Conservation (phyloP, 37 sponge, comb jelly and placozoan genomes). For the Cliona cf. orientalis region DNA sequence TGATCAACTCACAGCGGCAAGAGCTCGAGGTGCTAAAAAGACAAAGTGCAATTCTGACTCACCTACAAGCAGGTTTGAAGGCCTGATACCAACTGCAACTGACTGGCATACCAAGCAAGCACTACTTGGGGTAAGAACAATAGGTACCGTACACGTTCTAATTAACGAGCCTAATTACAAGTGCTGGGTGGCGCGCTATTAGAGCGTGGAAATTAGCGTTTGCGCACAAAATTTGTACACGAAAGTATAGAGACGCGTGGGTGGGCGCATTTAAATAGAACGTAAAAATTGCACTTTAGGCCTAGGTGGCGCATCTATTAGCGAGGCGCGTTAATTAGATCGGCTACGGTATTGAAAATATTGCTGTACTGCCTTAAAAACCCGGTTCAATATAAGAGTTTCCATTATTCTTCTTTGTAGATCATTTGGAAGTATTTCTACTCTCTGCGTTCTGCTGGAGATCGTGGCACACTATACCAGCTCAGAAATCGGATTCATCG, state of each 20-base stretch:
- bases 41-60: background rate
- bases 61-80: constrained; percentile 8
- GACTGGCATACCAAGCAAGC: constrained; percentile 46
- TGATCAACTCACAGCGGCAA: constrained; percentile 26
- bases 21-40: background rate
- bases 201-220: too few species aligned
- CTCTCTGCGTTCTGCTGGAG: constrained; percentile 24
- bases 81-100: constrained; percentile 24
- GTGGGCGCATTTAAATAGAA: too few species aligned
- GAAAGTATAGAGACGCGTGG: too few species aligned
- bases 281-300: too few species aligned
- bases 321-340: too few species aligned
- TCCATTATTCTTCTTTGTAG: constrained; percentile 3
- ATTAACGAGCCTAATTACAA: background rate
- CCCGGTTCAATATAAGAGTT: too few species aligned
- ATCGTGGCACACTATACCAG: constrained; percentile 44
- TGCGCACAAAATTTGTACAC: too few species aligned
- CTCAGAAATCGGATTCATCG: constrained; percentile 13
- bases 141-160: too few species aligned
- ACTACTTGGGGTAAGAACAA: constrained; percentile 19
- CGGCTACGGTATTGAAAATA: too few species aligned
- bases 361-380: too few species aligned
- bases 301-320: too few species aligned
- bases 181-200: too few species aligned
- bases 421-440: constrained; percentile 50